Evolutionary conservation across 2,797 vertebrate species (phyloP), one percentile per base, ranked within the genome.

Genomic region (Microhierax caerulescens): DNA sequence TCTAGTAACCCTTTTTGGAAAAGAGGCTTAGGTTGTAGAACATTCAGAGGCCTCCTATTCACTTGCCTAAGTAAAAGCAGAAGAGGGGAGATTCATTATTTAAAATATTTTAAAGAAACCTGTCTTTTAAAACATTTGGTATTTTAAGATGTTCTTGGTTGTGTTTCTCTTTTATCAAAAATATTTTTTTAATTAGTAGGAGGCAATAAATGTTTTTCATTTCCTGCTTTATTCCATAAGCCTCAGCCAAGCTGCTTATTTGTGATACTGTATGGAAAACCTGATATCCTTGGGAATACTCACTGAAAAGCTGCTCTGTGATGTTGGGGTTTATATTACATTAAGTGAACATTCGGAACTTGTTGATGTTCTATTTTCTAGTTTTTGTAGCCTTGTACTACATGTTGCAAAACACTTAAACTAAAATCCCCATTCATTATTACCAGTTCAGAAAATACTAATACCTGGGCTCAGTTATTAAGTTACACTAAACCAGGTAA

Each of bases 191-290:
- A 48, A 23, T 85, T 74, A 79, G 61, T 65, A 68, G 63, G 77
- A 91, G 13, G 22, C n/a, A 92, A 88, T 45, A 78, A 90, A 78
- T 72, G 36, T 76, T 91, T 90, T 95, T 81, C 10, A 88, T 90
- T 91, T 93, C 51, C 57, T 93, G 23, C 19, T 63, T 93, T 74
- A 63, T 64, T 88, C 65, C 54, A 10, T 59, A 83, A 75, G 21
- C 8, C 51, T 85, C 60, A 43, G 47, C 30, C 59, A 88, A 77
- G 74, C 48, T 68, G 34, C 75, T 93, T 10, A 23, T 90, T 91
- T 93, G 24, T 93, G 80, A 56, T 68, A 45, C 21, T 69, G 12
- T 72, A 41, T 50, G 65, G 82, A 93, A 88, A 92, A 85, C 45
- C n/a, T 25, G 37, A 45, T 82, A 65, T 88, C 56, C 36, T 81